These are phyloP conservation scores for Aphelenchoides bicaudatus DNA, from an alignment of 2,888 invertebrate genomes.

Conservation along the genomic window DNA sequence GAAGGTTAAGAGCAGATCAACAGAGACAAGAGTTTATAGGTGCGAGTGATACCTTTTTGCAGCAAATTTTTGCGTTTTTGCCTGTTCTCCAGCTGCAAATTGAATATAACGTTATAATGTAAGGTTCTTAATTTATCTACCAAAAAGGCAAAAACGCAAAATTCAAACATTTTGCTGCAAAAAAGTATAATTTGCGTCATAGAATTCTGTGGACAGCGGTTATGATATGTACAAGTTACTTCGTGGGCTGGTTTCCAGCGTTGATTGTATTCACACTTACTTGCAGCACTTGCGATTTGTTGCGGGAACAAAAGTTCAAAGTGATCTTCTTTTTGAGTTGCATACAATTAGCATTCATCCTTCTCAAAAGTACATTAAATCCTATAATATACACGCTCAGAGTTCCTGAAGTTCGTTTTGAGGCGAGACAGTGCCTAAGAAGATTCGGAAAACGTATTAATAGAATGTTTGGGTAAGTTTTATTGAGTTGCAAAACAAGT, in stretches of 20 bases:
- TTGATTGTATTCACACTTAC: constrained; percentile 40
- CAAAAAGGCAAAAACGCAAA: background rate
- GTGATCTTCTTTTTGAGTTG: constrained; percentile 36
- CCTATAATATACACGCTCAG: constrained; percentile 39
- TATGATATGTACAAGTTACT: constrained; percentile 38
- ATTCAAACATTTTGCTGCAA: background rate
- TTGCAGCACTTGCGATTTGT: constrained; percentile 34
- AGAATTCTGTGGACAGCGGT: constrained; percentile 38
- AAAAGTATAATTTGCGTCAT: too few species aligned
- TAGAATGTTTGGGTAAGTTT: constrained; percentile 18
- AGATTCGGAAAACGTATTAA: constrained; percentile 23
- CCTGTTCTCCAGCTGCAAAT: too few species aligned
- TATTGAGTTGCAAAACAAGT: background rate
- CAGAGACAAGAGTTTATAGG: too few species aligned
- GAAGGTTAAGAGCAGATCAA: too few species aligned
- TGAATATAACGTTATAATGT: too few species aligned
- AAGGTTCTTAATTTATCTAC: background rate
- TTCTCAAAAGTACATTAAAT: constrained; percentile 39
- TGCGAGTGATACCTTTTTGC: too few species aligned
- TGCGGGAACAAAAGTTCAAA: constrained; percentile 28
- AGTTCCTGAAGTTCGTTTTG: constrained; percentile 38
- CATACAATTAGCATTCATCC: constrained; percentile 36
- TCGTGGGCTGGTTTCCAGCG: constrained; percentile 41
- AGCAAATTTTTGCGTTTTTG: too few species aligned
- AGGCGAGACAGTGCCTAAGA: too few species aligned